Conservation (phyloP, 2,888 invertebrate species). For the Ormyrus pomaceus region DNA sequence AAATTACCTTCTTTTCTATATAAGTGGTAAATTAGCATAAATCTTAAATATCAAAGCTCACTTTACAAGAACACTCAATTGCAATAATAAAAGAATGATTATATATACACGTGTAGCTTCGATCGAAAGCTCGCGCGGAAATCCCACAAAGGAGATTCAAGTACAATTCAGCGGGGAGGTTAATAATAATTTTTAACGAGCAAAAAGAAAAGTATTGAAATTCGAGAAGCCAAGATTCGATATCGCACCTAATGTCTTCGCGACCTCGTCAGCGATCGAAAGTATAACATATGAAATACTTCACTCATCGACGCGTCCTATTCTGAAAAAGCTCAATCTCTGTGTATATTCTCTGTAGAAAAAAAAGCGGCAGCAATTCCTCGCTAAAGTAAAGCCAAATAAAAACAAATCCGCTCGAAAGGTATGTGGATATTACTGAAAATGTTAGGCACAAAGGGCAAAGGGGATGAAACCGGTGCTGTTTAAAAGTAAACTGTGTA, state of each 20-base stretch:
- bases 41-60: conserved; percentile 18
- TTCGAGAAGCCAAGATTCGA: conserved; percentile 48
- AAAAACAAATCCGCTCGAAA: too few species aligned
- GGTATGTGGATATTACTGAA: too few species aligned
- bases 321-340: conserved; percentile 11
- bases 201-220: conserved; percentile 21
- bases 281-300: conserved; percentile 32
- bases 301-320: conserved; percentile 25
- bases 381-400: too few species aligned
- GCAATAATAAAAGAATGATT: conserved; percentile 12
- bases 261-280: conserved; percentile 56
- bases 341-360: not conserved
- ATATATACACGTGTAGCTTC: too few species aligned
- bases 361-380: not conserved
- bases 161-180: too few species aligned
- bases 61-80: not conserved
- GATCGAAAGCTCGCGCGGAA: too few species aligned
- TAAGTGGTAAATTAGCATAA: not conserved
- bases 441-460: too few species aligned
- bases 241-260: conserved; percentile 48
- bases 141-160: too few species aligned
- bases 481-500: conserved; percentile 18
- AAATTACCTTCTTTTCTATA: not conserved
- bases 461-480: not conserved
- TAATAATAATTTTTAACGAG: not conserved